Evolutionary conservation across 2,888 invertebrate species (phyloP).

Genomic region (Netelia virgata): DNA sequence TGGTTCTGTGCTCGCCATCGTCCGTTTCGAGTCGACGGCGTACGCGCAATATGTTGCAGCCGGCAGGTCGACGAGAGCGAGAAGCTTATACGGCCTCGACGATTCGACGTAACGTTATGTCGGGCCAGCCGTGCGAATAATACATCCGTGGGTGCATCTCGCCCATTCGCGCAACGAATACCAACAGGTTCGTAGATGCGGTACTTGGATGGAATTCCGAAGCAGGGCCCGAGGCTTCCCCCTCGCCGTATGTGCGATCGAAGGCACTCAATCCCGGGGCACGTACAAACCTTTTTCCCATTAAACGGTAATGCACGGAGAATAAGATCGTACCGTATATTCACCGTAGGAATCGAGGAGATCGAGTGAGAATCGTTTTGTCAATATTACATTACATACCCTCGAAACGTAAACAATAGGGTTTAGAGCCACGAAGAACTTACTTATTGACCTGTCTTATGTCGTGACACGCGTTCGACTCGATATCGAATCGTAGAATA

Average conservation of each 20-base stretch:
- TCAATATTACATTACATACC: constrained; percentile 6
- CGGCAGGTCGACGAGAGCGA: constrained; percentile 55
- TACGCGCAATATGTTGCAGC: constrained; percentile 68
- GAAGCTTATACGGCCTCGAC: constrained; percentile 28
- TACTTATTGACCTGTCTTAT: background rate
- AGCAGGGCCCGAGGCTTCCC: constrained; percentile 16
- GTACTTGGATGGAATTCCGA: constrained; percentile 46
- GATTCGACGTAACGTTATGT: constrained; percentile 28
- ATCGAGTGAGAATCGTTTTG: constrained; percentile 17
- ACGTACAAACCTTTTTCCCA: constrained; percentile 33
- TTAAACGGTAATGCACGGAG: constrained; percentile 17
- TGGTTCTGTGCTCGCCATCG: constrained; percentile 14
- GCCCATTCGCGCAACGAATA: constrained; percentile 43
- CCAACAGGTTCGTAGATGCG: constrained; percentile 41
- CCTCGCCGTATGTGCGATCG: background rate
- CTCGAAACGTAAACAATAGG: background rate
- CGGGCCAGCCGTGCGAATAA: constrained; percentile 41
- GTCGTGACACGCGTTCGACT: background rate
- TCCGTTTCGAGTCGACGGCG: constrained; percentile 44
- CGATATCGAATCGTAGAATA: too few relatives aligned
- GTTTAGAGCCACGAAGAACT: background rate
- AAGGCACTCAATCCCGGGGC: constrained; percentile 1
- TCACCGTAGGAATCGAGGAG: constrained; percentile 1
- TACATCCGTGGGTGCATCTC: constrained; percentile 17
- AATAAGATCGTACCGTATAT: constrained; percentile 1